phyloP scores from a whole-genome alignment of 2,113 vertebrate species.

The Hyperoodon ampullatus region DNA sequence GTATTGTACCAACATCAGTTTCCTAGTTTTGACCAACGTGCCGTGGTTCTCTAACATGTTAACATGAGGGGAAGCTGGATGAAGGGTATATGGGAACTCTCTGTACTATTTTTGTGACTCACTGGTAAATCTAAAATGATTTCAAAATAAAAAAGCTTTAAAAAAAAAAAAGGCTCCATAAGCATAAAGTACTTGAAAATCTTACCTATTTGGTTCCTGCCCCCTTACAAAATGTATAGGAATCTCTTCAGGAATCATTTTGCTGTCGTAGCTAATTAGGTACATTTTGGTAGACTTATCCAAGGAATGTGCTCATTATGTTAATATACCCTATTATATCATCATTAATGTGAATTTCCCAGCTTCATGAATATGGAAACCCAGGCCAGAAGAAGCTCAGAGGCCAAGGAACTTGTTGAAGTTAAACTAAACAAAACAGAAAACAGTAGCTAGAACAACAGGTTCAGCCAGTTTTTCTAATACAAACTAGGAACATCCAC shows the following conservation, averaged over 20 bases:
- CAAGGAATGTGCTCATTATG: constrained; percentile 6
- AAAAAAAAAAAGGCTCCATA: background rate
- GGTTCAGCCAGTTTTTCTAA: constrained; percentile 50
- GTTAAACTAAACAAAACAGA: constrained; percentile 61
- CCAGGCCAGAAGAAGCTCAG: background rate
- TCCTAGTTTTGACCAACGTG: background rate
- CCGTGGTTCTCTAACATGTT: background rate
- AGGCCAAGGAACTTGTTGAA: constrained; percentile 2
- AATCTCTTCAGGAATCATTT: background rate
- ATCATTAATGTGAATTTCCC: background rate
- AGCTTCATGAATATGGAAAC: background rate
- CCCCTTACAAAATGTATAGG: background rate
- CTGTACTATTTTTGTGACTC: background rate
- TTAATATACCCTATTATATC: background rate
- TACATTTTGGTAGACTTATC: background rate
- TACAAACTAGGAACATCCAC: background rate
- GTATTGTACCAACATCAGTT: background rate
- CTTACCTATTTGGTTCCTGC: background rate
- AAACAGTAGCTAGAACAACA: constrained; percentile 43
- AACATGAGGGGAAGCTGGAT: background rate
- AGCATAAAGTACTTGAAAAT: background rate
- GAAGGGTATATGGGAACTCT: background rate
- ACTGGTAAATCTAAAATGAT: background rate
- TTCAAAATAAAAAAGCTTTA: background rate
- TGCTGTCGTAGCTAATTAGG: background rate